Conservation (phyloP, 2,797 vertebrate species). For the Basileuterus tristriatus region DNA sequence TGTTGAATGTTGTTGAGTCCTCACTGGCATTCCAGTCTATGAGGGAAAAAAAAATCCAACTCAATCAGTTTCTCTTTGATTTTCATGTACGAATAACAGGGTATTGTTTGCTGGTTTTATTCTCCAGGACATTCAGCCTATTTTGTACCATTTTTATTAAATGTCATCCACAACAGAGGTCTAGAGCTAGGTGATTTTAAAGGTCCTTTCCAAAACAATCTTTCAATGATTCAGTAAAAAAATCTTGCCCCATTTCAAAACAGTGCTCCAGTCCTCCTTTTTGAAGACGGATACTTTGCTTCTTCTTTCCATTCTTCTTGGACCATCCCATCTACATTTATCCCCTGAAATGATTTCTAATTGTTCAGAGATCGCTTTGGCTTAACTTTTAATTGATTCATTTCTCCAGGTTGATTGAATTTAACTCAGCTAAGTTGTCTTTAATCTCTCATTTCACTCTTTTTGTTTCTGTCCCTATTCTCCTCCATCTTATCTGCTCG, state of each 20-base stretch:
- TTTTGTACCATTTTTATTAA: neutral
- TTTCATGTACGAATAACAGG: neutral
- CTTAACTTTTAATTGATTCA: neutral
- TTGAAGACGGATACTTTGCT: neutral
- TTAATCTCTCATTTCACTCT: neutral
- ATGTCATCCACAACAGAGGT: fast-evolving
- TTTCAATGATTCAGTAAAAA: neutral
- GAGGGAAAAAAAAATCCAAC: neutral
- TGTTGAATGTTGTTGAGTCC: neutral
- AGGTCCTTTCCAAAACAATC: neutral
- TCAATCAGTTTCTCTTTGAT: neutral
- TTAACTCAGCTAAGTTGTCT: neutral
- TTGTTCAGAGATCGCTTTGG: neutral
- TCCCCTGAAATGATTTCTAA: neutral
- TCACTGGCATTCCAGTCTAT: neutral
- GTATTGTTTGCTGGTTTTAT: neutral
- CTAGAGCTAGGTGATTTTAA: neutral
- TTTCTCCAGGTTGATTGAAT: neutral
- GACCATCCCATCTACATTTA: neutral
- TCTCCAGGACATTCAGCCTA: neutral
- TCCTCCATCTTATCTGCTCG: neutral
- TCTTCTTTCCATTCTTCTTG: neutral
- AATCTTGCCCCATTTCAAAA: neutral
- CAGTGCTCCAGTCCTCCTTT: neutral
- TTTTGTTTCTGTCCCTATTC: neutral